Base-by-base conservation (phyloP, 2,888 invertebrate species). In the Leptothorax acervorum region DNA sequence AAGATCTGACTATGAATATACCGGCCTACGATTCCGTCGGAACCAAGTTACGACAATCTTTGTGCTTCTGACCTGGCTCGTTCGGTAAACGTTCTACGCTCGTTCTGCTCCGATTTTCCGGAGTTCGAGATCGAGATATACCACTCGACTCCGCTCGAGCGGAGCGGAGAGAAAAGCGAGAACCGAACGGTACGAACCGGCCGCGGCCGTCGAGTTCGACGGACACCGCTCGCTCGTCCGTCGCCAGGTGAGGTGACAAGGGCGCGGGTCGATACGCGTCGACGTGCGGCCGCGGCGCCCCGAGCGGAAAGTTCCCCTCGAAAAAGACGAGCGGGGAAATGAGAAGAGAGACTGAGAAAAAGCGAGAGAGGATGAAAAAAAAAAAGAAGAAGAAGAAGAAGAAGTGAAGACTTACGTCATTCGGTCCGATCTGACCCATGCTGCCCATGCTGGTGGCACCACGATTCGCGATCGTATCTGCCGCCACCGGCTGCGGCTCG, bases 371-470 rank as follows among this genome's bases (percentile, higher is more conserved):
- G 45, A 2, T 9, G 18, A 78, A 66, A 65, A 35, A 68, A 71
- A 51, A 84, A n/a, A n/a, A n/a, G n/a, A n/a, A n/a, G 18, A 51
- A 60, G 15, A 28, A 82, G 35, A 31, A 66, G 48, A 42, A 62
- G 23, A 39, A 5, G 15, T 3, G 65, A 53, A 68, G 85, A 94
- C 94, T 94, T 87, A 94, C 94, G 87, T 94, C 94, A 89, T 94
- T 94, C 18, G 39, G 18, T 90, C 92, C 93, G 90, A 94, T 94
- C 90, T 94, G 94, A 92, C 94, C 94, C 94, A 94, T 94, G 90
- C 89, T 94, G 78, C 94, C 94, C 94, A 94, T 94, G 90, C 88
- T 68, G 91, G 90, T 91, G 92, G 92, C 91, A 90, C 91, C 92
- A 87, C 89, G 87, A 86, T 89, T 87, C 81, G 91, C 92, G 91